Evolutionary conservation across 2,888 invertebrate genomes (phyloP).

Genomic region (Cataglyphis albicans): DNA sequence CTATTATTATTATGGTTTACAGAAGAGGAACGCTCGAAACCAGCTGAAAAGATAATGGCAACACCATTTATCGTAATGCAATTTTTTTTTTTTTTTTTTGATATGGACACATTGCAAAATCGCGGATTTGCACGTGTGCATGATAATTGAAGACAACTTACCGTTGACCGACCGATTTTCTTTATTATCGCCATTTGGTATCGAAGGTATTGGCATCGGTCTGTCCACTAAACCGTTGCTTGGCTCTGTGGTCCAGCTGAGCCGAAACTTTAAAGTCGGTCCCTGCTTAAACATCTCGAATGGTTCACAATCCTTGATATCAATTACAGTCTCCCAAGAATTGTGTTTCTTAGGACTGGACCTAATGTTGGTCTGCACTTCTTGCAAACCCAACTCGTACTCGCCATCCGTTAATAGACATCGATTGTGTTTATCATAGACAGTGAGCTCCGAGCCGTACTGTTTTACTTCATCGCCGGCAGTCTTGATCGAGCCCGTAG

Average conservation of each 20-base stretch:
- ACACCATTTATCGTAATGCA: background rate
- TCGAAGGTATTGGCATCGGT: slow-evolving; percentile 87
- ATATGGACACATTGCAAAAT: background rate
- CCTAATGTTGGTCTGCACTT: slow-evolving; percentile 87
- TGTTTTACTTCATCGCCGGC: slow-evolving; percentile 88
- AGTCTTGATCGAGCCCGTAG: slow-evolving; percentile 83
- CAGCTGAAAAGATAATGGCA: slow-evolving; percentile 72
- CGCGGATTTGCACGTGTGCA: too few relatives aligned
- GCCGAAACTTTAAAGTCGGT: slow-evolving; percentile 93
- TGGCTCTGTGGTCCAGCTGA: slow-evolving; percentile 93
- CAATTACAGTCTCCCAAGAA: slow-evolving; percentile 90
- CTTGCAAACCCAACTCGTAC: slow-evolving; percentile 95
- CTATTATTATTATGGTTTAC: slow-evolving; percentile 82
- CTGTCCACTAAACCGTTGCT: slow-evolving; percentile 90
- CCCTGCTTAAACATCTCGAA: slow-evolving; percentile 93
- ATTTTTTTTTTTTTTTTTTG: background rate
- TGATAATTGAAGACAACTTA: slow-evolving; percentile 64
- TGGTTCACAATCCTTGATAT: slow-evolving; percentile 88
- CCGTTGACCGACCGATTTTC: slow-evolving; percentile 85
- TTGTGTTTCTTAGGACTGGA: slow-evolving; percentile 90
- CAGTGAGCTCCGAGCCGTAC: slow-evolving; percentile 93
- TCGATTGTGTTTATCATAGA: slow-evolving; percentile 95
- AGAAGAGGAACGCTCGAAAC: slow-evolving; percentile 81
- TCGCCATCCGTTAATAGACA: slow-evolving; percentile 95
- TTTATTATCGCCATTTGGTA: slow-evolving; percentile 85